A percentile compares a stretch with the other conserved stretches of the same genome.
phyloP scores from a whole-genome alignment of 2,888 invertebrate genomes.

The Arge pagana region DNA sequence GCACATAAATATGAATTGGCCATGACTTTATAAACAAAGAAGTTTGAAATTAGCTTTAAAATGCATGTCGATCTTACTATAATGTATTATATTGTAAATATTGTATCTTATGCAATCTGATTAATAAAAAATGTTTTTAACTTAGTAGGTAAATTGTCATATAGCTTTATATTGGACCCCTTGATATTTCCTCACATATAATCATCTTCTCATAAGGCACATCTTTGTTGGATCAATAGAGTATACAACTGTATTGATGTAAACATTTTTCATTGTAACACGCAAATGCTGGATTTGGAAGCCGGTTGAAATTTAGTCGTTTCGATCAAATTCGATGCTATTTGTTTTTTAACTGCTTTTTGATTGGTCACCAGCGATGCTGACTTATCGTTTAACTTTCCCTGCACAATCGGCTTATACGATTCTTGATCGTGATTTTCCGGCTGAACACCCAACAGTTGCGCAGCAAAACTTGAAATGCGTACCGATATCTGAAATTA shows the following conservation, averaged over 20 bases:
- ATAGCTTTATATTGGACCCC: constrained; percentile 8
- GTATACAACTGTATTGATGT: too few species aligned
- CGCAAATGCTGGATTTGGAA: constrained; percentile 61
- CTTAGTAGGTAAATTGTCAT: constrained; percentile 11
- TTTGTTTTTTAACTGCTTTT: constrained; percentile 48
- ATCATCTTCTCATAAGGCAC: too few species aligned
- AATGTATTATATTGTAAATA: constrained; percentile 20
- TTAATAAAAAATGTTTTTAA: constrained; percentile 18
- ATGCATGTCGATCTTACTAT: not conserved
- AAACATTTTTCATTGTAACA: constrained; percentile 58
- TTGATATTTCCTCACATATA: too few species aligned
- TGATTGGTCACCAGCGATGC: constrained; percentile 34
- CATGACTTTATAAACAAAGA: constrained; percentile 1
- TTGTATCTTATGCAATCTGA: constrained; percentile 14
- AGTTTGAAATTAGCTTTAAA: constrained; percentile 4
- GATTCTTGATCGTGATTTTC: constrained; percentile 70
- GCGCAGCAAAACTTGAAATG: constrained; percentile 74
- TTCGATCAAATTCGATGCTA: too few species aligned
- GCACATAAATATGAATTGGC: too few species aligned
- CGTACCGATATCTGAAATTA: constrained; percentile 65
- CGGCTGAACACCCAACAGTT: constrained; percentile 68
- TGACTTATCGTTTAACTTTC: constrained; percentile 62
- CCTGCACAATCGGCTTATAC: constrained; percentile 69
- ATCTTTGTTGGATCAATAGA: too few species aligned
- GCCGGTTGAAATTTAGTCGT: constrained; percentile 39